Base-by-base conservation (phyloP, 2,888 invertebrate genomes). In the Pogonocherus hispidulus region DNA sequence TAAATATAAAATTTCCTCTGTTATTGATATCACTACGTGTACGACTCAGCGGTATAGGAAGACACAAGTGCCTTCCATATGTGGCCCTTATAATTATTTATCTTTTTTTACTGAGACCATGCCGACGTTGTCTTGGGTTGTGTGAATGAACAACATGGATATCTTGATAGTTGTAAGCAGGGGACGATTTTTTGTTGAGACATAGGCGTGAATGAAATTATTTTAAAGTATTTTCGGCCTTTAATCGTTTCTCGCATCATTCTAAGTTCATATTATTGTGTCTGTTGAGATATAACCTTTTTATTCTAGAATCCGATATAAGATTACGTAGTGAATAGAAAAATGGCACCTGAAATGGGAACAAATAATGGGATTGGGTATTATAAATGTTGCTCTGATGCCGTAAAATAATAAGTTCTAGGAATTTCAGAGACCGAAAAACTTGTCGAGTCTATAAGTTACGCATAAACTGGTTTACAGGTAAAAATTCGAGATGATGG, bases 61-160 rank as follows among this genome's bases (percentile, higher is more conserved):
- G 57, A 57, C 66, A 44, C 70, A 68, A 74, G 72, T 71, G 74
- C 51, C 69, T 74, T 67, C 72, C 74, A 71, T 70, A 69, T 72
- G 74, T 69, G 66, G 49, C 65, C 44, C 22, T 19, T 56, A 56
- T 69, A 69, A 73, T 74, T 72, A 74, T 71, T 74, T 71, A 74
- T 70, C 55, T 69, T 69, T 69, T 65, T 67, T 67, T 64, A 49
- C 22, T 47, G 23, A 63, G 35, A 16, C 35, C 11, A 67, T 27
- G 55, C 67, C 63, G 67, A 67, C 67, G 63, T 41, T 63, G 49
- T 56, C 14, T 51, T 63, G 63, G 62, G 63, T 56, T 23, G 57
- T 67, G 67, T 67, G 67, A 67, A 67, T 67, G 63, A 67, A 59
- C 20, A 55, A 63, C 63, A 59, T 52, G 27, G 57, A 67, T 59